Evolutionary conservation across 2,888 invertebrate species (phyloP), one percentile per base, ranked within the genome.

Genomic region (Morinoia aosen): DNA sequence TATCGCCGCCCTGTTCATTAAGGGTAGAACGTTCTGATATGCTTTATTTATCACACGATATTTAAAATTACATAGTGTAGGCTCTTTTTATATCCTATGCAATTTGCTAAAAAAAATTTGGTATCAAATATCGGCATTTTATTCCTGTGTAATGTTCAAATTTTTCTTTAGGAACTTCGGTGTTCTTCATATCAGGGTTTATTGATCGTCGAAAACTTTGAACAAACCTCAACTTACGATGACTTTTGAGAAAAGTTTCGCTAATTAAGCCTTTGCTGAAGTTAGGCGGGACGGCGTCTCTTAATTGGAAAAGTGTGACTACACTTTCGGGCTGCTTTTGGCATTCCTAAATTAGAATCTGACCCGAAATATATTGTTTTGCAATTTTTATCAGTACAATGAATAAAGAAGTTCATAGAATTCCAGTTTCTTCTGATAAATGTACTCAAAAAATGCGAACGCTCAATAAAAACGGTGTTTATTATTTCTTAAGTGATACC

Each of bases 201-300:
- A 90, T 90, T 90, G 90, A 90, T 90, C 90, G 90, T 16, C 40
- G 40, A 90, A 11, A 90, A 48, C 48, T 90, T 40, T 40, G 33
- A 33, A 90, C 90, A 90, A 90, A 90, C 90, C 90, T 48, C 39
- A 90, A 90, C 40, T 90, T 33, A 48, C 90, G 90, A 40, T 90
- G 39, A 39, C 90, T 90, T 90, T 14, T 14, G 16, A 39, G 40
- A 90, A 90, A 90, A 90, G 40, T 90, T 90, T 90, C 16, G 90
- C 48, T 19, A 19, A 40, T 48, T 90, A 40, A 90, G 90, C 14
- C 48, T 90, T 33, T 25, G 90, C 33, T 76, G 76, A 76, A 76
- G 76, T 76, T 76, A 16, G 33, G 76, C 33, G 76, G 33, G 76
- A 76, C 76, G 33, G 19, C 25, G 61, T 19, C 76, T 33, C 33